Conservation (phyloP, 2,113 vertebrate genomes). For the Ophthalmolycus amberensis region DNA sequence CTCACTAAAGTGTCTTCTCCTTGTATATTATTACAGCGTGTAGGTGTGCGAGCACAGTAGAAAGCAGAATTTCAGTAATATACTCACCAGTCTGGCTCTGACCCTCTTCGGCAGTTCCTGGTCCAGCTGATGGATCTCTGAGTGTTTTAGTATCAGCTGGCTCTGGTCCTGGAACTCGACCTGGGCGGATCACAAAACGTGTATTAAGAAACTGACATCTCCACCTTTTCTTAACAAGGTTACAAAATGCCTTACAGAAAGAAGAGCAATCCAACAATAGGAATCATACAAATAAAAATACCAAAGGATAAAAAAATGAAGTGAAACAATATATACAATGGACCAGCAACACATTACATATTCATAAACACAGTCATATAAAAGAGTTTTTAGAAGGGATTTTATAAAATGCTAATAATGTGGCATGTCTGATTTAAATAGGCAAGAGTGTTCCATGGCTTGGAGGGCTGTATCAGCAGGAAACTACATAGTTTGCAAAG, state of each 20-base stretch:
- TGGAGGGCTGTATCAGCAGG: neutral
- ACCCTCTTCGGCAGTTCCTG: slow-evolving; percentile 96
- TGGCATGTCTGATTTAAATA: neutral
- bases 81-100: slow-evolving; percentile 90
- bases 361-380: neutral
- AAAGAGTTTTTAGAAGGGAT: neutral
- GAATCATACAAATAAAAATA: neutral
- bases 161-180: slow-evolving; percentile 95
- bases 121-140: slow-evolving; percentile 91
- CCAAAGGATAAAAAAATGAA: neutral
- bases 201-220: neutral
- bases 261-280: no score
- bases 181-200: slow-evolving; percentile 72
- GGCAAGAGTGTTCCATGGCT: neutral
- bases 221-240: neutral
- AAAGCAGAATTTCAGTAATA: neutral
- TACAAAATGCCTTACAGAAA: neutral
- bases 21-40: neutral
- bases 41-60: neutral
- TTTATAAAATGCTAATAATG: neutral
- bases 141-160: slow-evolving; percentile 91
- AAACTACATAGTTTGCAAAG: neutral
- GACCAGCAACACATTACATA: no score
- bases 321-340: neutral
- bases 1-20: neutral